A percentile compares a stretch with the other conserved stretches of the same genome.
phyloP scores from a whole-genome alignment of 2,888 invertebrate genomes.

The Hypercompe scribonia region DNA sequence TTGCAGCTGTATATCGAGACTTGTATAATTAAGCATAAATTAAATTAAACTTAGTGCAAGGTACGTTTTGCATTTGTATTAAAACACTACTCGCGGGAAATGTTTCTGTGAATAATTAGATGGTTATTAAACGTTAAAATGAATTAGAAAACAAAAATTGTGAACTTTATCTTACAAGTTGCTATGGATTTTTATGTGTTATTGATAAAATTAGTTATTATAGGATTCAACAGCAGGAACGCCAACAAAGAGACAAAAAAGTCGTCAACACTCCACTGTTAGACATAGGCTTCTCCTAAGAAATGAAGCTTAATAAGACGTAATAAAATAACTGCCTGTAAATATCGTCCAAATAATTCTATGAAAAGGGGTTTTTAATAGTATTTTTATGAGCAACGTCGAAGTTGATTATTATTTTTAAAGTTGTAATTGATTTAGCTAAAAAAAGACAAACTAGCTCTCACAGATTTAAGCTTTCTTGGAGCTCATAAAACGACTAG shows the following conservation, averaged over 20 bases:
- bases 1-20: slow-evolving; percentile 50
- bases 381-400: background rate
- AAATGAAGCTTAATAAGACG: too few relatives aligned
- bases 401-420: slow-evolving; percentile 7
- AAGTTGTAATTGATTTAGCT: slow-evolving; percentile 5
- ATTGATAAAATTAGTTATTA: background rate
- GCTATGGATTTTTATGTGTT: background rate
- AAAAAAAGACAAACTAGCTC: slow-evolving; percentile 16
- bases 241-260: background rate
- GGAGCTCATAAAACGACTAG: slow-evolving; percentile 25
- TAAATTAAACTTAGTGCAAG: slow-evolving; percentile 31
- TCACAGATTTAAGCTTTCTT: slow-evolving; percentile 44
- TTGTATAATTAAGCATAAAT: slow-evolving; percentile 48
- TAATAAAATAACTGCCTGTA: background rate
- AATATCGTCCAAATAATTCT: background rate
- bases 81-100: background rate
- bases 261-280: too few relatives aligned
- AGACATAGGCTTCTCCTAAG: too few relatives aligned
- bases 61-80: background rate
- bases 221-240: background rate
- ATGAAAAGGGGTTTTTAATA: background rate
- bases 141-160: background rate
- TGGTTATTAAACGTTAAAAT: background rate
- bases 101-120: background rate
- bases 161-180: background rate